phyloP scores from a whole-genome alignment of 2,797 vertebrate species.

The Thamnophis elegans region DNA sequence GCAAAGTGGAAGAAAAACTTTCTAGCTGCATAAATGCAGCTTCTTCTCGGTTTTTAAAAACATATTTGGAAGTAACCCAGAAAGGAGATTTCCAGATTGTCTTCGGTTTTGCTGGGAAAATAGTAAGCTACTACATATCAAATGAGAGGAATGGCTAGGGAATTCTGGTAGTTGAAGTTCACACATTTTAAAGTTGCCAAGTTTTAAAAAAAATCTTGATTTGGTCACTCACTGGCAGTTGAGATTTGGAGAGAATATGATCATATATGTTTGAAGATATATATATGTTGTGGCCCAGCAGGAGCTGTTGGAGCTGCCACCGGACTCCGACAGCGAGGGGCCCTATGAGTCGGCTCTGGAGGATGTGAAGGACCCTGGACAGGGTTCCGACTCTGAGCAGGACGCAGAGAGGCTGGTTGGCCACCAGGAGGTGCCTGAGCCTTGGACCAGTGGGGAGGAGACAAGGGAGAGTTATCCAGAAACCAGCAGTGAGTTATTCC shows the following conservation, averaged over 20 bases:
- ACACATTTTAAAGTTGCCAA: background rate
- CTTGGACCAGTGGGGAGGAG: too few species aligned
- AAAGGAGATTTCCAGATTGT: background rate
- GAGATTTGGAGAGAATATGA: background rate
- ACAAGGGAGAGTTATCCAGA: too few species aligned
- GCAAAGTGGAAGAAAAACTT: background rate
- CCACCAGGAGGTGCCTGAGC: too few species aligned
- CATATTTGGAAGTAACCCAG: background rate
- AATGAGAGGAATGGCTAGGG: background rate
- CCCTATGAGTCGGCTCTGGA: too few species aligned
- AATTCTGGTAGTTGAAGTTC: background rate
- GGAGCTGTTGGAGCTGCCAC: too few species aligned
- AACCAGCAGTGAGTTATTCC: too few species aligned
- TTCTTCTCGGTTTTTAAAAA: background rate
- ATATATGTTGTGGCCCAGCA: background rate
- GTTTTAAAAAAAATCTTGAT: background rate
- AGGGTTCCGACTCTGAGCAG: too few species aligned
- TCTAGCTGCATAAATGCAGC: background rate
- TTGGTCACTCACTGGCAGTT: background rate
- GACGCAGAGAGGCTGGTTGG: too few species aligned
- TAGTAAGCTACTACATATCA: background rate
- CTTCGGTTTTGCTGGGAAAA: background rate
- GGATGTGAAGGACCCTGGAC: too few species aligned
- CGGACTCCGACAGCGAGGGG: too few species aligned
- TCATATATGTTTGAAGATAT: background rate